Evolutionary conservation across 2,888 invertebrate genomes (phyloP).

Genomic region (Dilophus febrilis): DNA sequence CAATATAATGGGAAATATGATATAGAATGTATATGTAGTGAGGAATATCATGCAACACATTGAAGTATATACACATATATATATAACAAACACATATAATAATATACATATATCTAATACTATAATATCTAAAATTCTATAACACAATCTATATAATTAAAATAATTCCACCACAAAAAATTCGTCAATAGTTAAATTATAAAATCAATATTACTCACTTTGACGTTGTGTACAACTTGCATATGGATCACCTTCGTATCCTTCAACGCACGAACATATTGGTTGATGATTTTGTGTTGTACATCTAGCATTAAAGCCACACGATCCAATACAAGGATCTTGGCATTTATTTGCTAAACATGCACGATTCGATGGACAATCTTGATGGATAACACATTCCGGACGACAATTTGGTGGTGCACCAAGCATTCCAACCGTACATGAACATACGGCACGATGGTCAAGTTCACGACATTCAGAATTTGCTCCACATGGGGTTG

Average conservation of each 20-base stretch:
- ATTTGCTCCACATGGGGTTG: conserved; percentile 62
- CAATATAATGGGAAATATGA: too few species aligned
- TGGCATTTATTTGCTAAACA: conserved; percentile 56
- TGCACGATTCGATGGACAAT: conserved; percentile 52
- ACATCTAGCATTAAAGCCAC: conserved; percentile 55
- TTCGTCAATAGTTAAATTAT: conserved; percentile 9
- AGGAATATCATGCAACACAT: too few species aligned
- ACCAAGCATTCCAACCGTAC: conserved; percentile 54
- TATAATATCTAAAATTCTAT: conserved; percentile 2
- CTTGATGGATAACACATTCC: conserved; percentile 54
- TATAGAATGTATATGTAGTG: too few species aligned
- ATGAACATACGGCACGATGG: conserved; percentile 55
- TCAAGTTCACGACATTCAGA: conserved; percentile 52
- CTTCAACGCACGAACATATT: conserved; percentile 50
- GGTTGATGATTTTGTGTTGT: conserved; percentile 53
- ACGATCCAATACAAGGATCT: conserved; percentile 59
- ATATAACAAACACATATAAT: too few species aligned
- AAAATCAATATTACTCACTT: conserved; percentile 33
- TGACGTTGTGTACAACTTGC: conserved; percentile 47
- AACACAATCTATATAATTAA: conserved; percentile 9
- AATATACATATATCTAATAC: conserved; percentile 6
- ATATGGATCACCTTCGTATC: conserved; percentile 64
- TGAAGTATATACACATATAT: too few species aligned
- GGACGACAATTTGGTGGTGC: conserved; percentile 64
- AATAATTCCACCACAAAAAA: conserved; percentile 11